Percentiles rank a stretch among this genome's conserved stretches.
Evolutionary conservation across 2,113 vertebrate species (phyloP).

Genomic region (Promerops cafer): DNA sequence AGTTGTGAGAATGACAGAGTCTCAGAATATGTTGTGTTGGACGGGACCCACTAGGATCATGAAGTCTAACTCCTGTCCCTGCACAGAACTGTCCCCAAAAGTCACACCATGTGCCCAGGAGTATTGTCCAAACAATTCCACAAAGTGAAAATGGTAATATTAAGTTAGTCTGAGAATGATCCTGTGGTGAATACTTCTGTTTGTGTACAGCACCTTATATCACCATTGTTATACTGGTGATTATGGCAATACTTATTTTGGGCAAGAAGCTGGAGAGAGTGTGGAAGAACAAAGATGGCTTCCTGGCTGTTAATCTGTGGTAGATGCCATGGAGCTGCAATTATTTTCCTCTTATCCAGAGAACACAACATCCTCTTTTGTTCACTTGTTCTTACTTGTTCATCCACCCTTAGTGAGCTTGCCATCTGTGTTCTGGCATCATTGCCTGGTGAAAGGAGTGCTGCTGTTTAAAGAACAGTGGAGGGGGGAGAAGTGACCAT

Average conservation of each 20-base stretch:
- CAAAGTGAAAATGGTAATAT: not conserved
- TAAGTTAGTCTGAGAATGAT: not conserved
- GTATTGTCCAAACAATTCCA: not conserved
- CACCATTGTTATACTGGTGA: not conserved
- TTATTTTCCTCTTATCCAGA: not conserved
- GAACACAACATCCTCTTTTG: not conserved
- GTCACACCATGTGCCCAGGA: no score
- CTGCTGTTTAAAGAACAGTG: not conserved
- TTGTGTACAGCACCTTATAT: not conserved
- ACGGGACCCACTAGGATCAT: not conserved
- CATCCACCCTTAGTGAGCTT: not conserved
- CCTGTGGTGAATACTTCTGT: not conserved
- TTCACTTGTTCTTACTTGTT: rapidly evolving
- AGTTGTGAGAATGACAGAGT: not conserved
- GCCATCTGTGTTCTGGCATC: not conserved
- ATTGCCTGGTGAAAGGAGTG: not conserved
- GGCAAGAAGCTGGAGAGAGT: not conserved
- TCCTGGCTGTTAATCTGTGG: not conserved
- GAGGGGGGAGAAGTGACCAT: not conserved
- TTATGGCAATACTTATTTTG: not conserved
- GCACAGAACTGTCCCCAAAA: not conserved
- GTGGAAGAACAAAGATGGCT: not conserved
- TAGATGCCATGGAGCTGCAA: not conserved
- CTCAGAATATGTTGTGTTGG: not conserved
- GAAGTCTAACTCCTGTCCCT: not conserved